A percentile compares a stretch with the other conserved stretches of the same genome.
Evolutionary conservation across 2,797 vertebrate genomes (phyloP).

Genomic region (Tamandua tetradactyla): DNA sequence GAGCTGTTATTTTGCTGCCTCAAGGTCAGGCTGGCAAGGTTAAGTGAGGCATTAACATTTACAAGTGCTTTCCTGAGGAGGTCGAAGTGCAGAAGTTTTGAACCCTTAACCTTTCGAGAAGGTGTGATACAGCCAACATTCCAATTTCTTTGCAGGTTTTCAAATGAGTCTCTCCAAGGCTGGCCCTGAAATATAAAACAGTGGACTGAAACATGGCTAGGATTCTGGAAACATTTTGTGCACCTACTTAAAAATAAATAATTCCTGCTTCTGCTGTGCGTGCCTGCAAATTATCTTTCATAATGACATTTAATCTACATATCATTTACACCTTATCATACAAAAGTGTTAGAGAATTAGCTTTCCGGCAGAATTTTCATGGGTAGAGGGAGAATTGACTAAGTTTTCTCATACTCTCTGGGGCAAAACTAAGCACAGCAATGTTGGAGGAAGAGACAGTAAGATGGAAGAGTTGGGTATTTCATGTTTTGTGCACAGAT

Average conservation of each 20-base stretch:
- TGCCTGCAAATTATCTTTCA: slow-evolving; percentile 26
- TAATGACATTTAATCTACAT: slow-evolving; percentile 41
- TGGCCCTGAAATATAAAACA: fast-evolving
- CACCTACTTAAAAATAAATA: background rate
- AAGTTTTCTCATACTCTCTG: background rate
- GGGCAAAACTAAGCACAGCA: background rate
- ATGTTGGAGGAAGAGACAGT: background rate
- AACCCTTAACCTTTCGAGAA: background rate
- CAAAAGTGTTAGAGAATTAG: background rate
- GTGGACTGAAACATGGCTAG: fast-evolving
- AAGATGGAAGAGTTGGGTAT: too few relatives aligned
- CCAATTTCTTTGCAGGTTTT: background rate
- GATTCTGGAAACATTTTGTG: background rate
- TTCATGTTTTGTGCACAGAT: fast-evolving
- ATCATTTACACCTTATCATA: background rate
- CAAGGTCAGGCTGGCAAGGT: slow-evolving; percentile 79
- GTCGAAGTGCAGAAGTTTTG: background rate
- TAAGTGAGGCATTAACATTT: slow-evolving; percentile 64
- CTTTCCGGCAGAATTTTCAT: background rate
- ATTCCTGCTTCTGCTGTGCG: background rate
- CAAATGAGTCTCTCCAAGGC: background rate
- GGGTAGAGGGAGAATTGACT: background rate
- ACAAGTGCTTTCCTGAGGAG: background rate
- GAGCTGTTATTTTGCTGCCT: background rate
- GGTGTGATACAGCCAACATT: background rate